Conservation (phyloP, 1,140 invertebrate species). For the Anadara kagoshimensis region DNA sequence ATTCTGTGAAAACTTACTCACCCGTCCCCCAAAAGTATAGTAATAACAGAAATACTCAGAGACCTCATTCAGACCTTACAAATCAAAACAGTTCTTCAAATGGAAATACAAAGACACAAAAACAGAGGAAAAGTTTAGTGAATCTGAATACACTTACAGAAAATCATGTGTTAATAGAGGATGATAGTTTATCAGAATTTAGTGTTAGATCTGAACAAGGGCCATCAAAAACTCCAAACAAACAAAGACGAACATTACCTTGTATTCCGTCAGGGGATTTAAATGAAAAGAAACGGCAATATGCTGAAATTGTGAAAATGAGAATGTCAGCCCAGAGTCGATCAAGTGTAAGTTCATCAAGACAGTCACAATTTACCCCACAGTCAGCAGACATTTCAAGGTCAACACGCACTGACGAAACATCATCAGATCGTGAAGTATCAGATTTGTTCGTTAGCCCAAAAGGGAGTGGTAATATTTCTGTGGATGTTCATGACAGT, state of each 20-base stretch:
- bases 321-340: conserved; percentile 34
- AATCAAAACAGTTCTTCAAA: not conserved
- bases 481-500: not conserved
- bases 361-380: conserved; percentile 24
- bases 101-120: conserved; percentile 1
- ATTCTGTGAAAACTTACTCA: too few species aligned
- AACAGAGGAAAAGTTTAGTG: conserved; percentile 9
- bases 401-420: conserved; percentile 14
- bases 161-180: not conserved
- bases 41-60: too few species aligned
- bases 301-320: conserved; percentile 35
- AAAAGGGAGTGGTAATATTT: not conserved
- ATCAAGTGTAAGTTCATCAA: conserved; percentile 14
- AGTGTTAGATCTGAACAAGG: conserved; percentile 8
- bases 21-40: too few species aligned
- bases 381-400: conserved; percentile 8
- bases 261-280: conserved; percentile 24
- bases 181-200: conserved; percentile 3
- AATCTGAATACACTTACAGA: conserved; percentile 10
- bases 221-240: conserved; percentile 22
- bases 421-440: conserved; percentile 32
- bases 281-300: conserved; percentile 35
- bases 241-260: conserved; percentile 33
- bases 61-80: too few species aligned
- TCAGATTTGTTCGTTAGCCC: conserved; percentile 21